phyloP scores from a whole-genome alignment of 2,113 vertebrate species.

The Empidonax traillii region DNA sequence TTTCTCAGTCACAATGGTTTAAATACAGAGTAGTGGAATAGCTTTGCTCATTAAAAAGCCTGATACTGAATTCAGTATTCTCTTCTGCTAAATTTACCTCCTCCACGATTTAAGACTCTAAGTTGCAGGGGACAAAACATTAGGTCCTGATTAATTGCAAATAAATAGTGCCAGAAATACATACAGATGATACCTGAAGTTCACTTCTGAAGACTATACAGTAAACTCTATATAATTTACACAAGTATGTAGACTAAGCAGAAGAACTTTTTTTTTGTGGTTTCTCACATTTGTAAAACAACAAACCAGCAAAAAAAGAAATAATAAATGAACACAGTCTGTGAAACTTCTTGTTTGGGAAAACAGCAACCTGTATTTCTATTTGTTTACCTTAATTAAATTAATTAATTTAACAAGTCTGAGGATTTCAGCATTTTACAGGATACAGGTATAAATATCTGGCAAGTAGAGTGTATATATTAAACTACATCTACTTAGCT shows the following conservation, averaged over 20 bases:
- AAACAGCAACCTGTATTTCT: slow-evolving; percentile 7
- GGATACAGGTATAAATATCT: slow-evolving; percentile 50
- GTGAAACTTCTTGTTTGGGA: background rate
- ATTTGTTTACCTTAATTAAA: slow-evolving; percentile 40
- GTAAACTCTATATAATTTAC: slow-evolving; percentile 52
- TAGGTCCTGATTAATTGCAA: slow-evolving; percentile 74
- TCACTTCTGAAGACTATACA: slow-evolving; percentile 35
- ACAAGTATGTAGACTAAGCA: background rate
- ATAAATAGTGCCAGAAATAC: slow-evolving; percentile 68
- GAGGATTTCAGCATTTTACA: background rate
- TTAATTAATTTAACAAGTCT: slow-evolving; percentile 31
- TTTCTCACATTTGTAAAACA: slow-evolving; percentile 3
- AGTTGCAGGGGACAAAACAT: slow-evolving; percentile 66
- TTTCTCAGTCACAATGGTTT: slow-evolving; percentile 17
- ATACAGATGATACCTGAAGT: slow-evolving; percentile 73
- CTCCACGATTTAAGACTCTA: slow-evolving; percentile 52
- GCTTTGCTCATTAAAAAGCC: slow-evolving; percentile 51
- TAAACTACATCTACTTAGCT: slow-evolving; percentile 3
- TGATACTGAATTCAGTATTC: slow-evolving; percentile 56
- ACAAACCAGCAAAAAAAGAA: background rate
- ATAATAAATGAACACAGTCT: background rate
- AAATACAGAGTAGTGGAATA: slow-evolving; percentile 22
- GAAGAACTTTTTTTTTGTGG: background rate
- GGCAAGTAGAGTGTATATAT: background rate
- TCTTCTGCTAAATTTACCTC: slow-evolving; percentile 61